Conservation (phyloP, 2,113 vertebrate genomes). For the Nesoenas mayeri region DNA sequence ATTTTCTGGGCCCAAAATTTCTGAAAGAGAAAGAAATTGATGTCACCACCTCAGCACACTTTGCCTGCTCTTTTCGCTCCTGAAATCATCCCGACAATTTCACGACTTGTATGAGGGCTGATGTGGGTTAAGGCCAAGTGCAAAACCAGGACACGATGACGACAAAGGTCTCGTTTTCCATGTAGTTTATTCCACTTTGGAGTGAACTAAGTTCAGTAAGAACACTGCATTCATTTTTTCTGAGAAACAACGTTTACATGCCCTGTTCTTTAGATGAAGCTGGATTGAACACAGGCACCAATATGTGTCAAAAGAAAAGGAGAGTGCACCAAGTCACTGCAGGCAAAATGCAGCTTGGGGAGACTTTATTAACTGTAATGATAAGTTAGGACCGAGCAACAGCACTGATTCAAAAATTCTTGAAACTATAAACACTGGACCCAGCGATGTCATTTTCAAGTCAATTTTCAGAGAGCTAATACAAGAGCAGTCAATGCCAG, state of each 20-base stretch:
- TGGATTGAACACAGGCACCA: background rate
- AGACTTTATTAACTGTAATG: background rate
- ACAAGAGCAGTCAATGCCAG: background rate
- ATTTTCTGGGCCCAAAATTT: background rate
- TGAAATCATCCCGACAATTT: background rate
- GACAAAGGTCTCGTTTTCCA: background rate
- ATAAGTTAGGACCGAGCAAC: background rate
- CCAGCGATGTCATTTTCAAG: background rate
- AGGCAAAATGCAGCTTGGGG: background rate
- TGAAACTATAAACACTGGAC: background rate
- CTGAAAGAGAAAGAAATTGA: background rate
- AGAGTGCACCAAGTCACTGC: background rate
- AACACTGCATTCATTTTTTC: background rate
- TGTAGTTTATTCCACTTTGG: background rate
- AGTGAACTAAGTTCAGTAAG: background rate
- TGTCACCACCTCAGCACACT: background rate
- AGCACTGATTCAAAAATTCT: background rate
- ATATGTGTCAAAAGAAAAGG: background rate
- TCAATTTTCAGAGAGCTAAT: conserved; percentile 20
- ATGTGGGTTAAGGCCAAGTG: background rate
- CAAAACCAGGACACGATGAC: background rate
- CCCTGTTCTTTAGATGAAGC: background rate
- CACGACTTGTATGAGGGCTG: background rate
- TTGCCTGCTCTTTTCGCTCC: background rate
- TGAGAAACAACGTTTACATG: background rate